Base-by-base conservation (phyloP, 2,797 vertebrate species). In the Oreochromis grahami region DNA sequence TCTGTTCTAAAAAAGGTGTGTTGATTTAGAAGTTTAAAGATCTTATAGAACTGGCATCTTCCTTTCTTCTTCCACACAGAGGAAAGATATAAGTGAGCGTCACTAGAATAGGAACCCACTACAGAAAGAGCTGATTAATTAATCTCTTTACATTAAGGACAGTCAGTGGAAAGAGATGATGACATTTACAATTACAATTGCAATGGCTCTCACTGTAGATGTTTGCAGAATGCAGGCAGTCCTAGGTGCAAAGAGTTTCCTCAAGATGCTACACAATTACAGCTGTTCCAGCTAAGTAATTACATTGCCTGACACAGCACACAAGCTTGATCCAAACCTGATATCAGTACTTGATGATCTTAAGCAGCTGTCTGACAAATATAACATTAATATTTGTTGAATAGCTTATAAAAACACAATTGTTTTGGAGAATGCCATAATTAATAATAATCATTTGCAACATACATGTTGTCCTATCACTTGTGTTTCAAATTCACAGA, bases 101-200 rank as follows among this genome's bases (percentile, higher is more conserved):
- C 10, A 50, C 34, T 77, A 26, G 77, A 87, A 79, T 21, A 50
- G 63, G 74, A 65, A 29, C 10, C 6, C 3, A n/a, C 63, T 74
- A 76, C 43, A 43, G 63, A 79, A 81, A 70, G 51, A 84, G 43
- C 78, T 7, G 13, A 81, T 85, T 77, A 26, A 87, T 85, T 91
- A 80, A 79, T 50, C 48, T 50, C 24, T 78, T 21, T 77, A 79
- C 45, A 85, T 60, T 56, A 83, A 72, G 36, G 82, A 1, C n/a
- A 60, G 82, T 60, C 15, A 76, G 63, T 5, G 41, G 77, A 51
- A 77, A 74, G 72, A 60, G 15, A 79, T 48, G 63, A 10, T 43
- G 21, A 45, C 13, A 65, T 65, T 58, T 60, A 60, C 32, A 60
- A n/a, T 68, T 9, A 15, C 63, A 43, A 0, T 68, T 43, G 1